Evolutionary conservation across 2,797 vertebrate genomes (phyloP).

Genomic region (Poecilia picta): DNA sequence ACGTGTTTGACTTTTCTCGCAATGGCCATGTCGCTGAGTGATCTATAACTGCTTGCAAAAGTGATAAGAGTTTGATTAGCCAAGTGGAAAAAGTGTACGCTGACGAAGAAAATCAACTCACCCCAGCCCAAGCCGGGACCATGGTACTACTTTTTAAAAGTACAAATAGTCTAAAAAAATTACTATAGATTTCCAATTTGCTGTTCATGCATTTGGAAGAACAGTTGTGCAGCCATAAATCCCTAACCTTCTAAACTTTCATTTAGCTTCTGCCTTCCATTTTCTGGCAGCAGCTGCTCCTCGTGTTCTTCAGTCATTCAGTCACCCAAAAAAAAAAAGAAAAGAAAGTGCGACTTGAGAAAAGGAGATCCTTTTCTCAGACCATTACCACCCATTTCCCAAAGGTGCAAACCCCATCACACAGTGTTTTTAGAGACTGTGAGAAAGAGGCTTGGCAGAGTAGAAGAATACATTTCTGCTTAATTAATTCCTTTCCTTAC

Average conservation of each 20-base stretch:
- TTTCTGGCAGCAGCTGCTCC: conserved; percentile 58
- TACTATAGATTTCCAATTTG: conserved; percentile 42
- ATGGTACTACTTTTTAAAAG: not conserved
- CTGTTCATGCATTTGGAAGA: conserved; percentile 45
- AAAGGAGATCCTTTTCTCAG: conserved; percentile 68
- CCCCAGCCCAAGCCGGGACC: not conserved
- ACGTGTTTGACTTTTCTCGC: conserved; percentile 18
- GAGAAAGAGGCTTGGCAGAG: conserved; percentile 76
- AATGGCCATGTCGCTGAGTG: conserved; percentile 35
- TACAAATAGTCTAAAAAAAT: conserved; percentile 20
- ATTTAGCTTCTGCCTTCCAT: conserved; percentile 36
- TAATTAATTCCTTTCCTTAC: conserved; percentile 85
- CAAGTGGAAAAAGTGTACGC: conserved; percentile 14
- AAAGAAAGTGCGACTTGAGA: conserved; percentile 50
- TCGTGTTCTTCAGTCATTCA: conserved; percentile 59
- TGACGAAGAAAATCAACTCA: conserved; percentile 24
- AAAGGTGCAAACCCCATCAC: conserved; percentile 69
- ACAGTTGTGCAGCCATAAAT: conserved; percentile 51
- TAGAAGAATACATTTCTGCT: conserved; percentile 83
- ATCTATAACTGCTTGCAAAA: conserved; percentile 29
- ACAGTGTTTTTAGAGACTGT: conserved; percentile 73
- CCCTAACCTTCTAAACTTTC: conserved; percentile 28
- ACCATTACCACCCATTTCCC: conserved; percentile 74
- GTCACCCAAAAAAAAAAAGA: conserved; percentile 32
- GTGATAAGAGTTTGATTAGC: conserved; percentile 33